phyloP scores from a whole-genome alignment of 2,113 vertebrate species.

The Dendrocopos noguchii region DNA sequence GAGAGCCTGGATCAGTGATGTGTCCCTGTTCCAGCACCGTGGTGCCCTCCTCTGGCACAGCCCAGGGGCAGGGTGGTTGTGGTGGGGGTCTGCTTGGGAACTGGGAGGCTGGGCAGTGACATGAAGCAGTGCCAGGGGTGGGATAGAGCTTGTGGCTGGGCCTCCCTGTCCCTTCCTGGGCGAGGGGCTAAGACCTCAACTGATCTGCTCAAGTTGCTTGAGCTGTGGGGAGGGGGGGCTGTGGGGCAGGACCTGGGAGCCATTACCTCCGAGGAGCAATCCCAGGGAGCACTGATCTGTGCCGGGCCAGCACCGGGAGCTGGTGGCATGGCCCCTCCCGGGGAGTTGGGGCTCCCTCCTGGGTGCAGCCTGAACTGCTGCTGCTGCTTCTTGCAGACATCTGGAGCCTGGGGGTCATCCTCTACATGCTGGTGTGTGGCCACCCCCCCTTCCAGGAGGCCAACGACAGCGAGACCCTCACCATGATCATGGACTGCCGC shows the following conservation, averaged over 20 bases:
- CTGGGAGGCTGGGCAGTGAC: neutral
- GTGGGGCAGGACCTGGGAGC: neutral
- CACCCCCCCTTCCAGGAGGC: constrained; percentile 89
- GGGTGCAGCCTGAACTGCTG: neutral
- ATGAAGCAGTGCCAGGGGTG: rapidly evolving
- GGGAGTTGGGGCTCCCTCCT: neutral
- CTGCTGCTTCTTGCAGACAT: constrained; percentile 78
- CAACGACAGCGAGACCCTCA: constrained; percentile 91
- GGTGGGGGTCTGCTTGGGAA: neutral
- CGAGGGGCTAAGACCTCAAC: neutral
- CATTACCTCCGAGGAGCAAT: neutral
- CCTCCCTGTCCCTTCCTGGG: neutral
- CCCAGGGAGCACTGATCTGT: neutral
- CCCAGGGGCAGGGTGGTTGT: neutral
- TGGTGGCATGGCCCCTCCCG: rapidly evolving
- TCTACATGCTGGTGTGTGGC: constrained; percentile 90
- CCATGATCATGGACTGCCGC: constrained; percentile 92
- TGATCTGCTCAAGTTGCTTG: neutral
- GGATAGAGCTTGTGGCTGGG: neutral
- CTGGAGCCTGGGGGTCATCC: constrained; percentile 91
- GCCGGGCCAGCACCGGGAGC: neutral
- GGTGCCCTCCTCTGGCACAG: neutral
- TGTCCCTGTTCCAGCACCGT: neutral
- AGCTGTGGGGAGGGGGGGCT: neutral
- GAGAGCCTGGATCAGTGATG: rapidly evolving